Percentiles rank a stretch among this genome's conserved stretches.
These are phyloP conservation scores for Paguma larvata DNA, from an alignment of 2,797 vertebrate species.

Conservation along the genomic window DNA sequence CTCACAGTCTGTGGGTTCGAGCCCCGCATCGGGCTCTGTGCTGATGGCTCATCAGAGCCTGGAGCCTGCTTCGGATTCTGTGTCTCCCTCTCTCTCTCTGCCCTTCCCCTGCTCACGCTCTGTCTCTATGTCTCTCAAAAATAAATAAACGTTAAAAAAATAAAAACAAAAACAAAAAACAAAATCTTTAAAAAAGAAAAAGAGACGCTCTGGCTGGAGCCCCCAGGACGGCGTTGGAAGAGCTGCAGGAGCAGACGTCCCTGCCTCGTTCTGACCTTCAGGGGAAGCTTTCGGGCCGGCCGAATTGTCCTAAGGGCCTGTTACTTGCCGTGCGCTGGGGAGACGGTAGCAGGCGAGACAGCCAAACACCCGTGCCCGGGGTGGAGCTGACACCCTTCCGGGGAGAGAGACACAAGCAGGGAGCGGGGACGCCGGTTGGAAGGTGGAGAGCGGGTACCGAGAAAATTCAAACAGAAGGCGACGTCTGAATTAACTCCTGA, in stretches of 20 bases:
- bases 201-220: not conserved
- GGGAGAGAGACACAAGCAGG: not conserved
- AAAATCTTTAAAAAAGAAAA: not conserved
- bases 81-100: no score
- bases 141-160: no score
- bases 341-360: not conserved
- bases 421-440: not conserved
- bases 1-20: no score
- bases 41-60: no score
- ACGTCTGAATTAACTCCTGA: not conserved
- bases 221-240: not conserved
- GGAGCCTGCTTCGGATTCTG: no score
- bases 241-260: not conserved
- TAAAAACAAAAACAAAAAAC: not conserved
- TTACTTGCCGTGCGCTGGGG: not conserved
- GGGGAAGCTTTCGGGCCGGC: not conserved
- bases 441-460: no score
- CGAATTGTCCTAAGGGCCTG: not conserved
- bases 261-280: not conserved
- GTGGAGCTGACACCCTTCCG: not conserved
- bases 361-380: not conserved
- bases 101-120: no score
- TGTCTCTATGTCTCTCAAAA: no score
- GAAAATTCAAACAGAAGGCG: not conserved
- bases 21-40: no score